Percentiles rank a stretch among this genome's conserved stretches.
Conservation (phyloP, 2,888 invertebrate genomes). For the Orthosia incerta region DNA sequence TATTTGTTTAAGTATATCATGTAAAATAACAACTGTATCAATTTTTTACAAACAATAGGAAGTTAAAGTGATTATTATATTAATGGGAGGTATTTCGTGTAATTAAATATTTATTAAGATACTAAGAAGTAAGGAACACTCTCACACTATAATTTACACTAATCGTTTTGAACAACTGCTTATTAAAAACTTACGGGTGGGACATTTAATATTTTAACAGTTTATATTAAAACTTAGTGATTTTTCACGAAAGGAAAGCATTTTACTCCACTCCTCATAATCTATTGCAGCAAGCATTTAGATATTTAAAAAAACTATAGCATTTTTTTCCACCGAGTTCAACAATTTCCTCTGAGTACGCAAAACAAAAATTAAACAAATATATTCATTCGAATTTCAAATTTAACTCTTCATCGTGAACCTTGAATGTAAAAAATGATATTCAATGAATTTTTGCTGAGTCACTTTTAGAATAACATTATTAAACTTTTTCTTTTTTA, state of each 20-base stretch:
- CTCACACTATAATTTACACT: constrained; percentile 4
- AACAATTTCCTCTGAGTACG: neutral
- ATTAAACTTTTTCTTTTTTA: constrained; percentile 19
- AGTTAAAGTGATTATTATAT: neutral
- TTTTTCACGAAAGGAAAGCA: neutral
- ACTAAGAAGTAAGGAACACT: neutral
- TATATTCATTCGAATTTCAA: constrained; percentile 5
- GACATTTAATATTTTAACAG: constrained; percentile 2
- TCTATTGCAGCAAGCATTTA: neutral
- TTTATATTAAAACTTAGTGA: too few relatives aligned
- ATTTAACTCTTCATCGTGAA: neutral
- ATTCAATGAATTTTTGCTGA: neutral
- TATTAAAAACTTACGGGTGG: neutral
- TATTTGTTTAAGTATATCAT: too few relatives aligned
- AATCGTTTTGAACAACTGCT: neutral
- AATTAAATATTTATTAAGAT: constrained; percentile 33
- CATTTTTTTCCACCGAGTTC: neutral
- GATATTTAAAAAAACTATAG: neutral
- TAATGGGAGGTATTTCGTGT: constrained; percentile 5
- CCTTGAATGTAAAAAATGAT: neutral
- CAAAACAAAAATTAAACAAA: constrained; percentile 7
- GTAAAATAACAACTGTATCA: neutral
- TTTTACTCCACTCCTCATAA: neutral
- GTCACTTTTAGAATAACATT: constrained; percentile 10
- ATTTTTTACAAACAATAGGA: neutral